Conservation (phyloP, 2,888 invertebrate species). For the Lissocephala sabroskyi region DNA sequence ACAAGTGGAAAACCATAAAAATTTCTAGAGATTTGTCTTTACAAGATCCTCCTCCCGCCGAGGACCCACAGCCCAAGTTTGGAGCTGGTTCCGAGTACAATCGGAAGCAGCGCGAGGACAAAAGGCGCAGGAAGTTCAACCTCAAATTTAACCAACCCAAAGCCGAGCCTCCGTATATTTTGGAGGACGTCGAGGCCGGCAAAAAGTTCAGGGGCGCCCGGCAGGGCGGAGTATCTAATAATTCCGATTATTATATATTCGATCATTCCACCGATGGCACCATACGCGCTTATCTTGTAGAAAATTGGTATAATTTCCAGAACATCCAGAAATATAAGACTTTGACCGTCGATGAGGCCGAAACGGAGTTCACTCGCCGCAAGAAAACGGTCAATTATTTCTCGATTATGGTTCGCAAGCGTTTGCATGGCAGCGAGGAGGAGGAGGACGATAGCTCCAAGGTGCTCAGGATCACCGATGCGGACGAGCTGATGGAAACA, state of each 20-base stretch:
- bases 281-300: constrained; percentile 93
- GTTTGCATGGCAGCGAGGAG: constrained; percentile 81
- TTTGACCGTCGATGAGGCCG: constrained; percentile 98
- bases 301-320: constrained; percentile 82
- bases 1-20: no score
- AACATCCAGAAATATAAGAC: constrained; percentile 81
- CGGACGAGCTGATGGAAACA: no score
- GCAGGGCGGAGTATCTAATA: constrained; percentile 95
- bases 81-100: no score
- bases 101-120: no score
- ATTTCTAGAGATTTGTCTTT: no score
- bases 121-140: no score
- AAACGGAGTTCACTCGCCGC: constrained; percentile 93
- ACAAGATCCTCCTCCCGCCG: no score
- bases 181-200: constrained; percentile 88
- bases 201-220: constrained; percentile 86
- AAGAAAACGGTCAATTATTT: constrained; percentile 96
- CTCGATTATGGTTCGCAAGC: constrained; percentile 91
- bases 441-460: constrained; percentile 78
- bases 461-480: no score
- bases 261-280: constrained; percentile 94
- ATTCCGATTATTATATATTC: constrained; percentile 97
- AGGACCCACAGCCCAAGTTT: no score
- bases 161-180: no score
- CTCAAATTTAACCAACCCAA: no score